A percentile compares a stretch with the other conserved stretches of the same genome.
These are phyloP conservation scores for Heteronetta atricapilla DNA, from an alignment of 2,113 vertebrate species.

Conservation along the genomic window DNA sequence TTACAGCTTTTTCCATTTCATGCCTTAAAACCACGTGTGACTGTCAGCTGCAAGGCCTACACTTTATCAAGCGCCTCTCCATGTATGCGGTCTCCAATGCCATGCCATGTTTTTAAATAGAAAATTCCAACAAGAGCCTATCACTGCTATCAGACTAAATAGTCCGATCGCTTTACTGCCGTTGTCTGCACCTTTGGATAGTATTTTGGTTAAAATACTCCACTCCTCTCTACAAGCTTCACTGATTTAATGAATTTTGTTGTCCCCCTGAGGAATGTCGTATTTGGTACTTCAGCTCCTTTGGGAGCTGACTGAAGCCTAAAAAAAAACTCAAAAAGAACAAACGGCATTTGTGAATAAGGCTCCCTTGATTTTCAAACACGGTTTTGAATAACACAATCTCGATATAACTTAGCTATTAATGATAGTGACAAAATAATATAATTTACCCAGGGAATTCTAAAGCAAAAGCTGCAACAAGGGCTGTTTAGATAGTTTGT, in stretches of 20 bases:
- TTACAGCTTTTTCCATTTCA: not conserved
- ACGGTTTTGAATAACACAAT: not conserved
- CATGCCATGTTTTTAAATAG: not conserved
- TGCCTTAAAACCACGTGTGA: not conserved
- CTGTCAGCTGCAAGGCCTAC: not conserved
- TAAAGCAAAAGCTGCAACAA: not conserved
- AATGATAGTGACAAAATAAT: conserved; percentile 1
- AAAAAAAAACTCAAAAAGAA: conserved; percentile 45
- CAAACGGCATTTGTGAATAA: not conserved
- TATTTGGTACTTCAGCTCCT: not conserved
- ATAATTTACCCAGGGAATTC: conserved; percentile 1
- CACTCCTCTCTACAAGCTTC: not conserved
- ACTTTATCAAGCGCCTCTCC: rapidly evolving
- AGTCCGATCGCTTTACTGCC: not conserved
- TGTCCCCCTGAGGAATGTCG: not conserved
- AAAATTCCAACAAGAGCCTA: not conserved
- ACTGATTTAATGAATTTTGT: not conserved
- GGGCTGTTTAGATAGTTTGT: not conserved
- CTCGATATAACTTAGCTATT: not conserved
- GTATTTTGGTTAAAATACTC: not conserved
- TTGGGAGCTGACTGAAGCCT: not conserved
- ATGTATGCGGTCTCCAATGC: not conserved
- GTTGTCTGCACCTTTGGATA: not conserved
- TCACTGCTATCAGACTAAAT: not conserved
- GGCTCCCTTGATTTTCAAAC: not conserved